Conservation (phyloP, 2,113 vertebrate species). For the Hystrix brachyura region DNA sequence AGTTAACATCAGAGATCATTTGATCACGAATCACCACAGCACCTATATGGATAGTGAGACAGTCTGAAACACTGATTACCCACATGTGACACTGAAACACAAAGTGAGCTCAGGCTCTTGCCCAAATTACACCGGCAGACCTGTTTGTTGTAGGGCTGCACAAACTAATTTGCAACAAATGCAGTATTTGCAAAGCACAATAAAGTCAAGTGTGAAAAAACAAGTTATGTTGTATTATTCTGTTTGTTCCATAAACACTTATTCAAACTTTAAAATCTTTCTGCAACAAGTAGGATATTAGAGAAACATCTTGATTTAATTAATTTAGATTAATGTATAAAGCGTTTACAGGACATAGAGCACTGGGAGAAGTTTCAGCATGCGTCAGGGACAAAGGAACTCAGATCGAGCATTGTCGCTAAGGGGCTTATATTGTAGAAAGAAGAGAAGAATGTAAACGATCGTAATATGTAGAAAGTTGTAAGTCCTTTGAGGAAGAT, state of each 20-base stretch:
- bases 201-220: background rate
- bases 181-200: background rate
- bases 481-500: background rate
- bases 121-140: background rate
- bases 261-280: slow-evolving; percentile 46
- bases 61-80: background rate
- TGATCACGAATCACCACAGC: background rate
- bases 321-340: background rate
- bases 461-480: background rate
- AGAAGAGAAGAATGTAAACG: slow-evolving; percentile 47
- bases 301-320: background rate
- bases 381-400: background rate
- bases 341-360: background rate
- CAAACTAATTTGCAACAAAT: background rate
- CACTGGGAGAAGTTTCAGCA: background rate
- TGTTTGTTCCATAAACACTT: background rate
- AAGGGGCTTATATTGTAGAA: slow-evolving; percentile 22
- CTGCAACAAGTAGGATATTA: background rate
- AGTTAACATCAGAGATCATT: background rate
- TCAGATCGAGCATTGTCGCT: background rate
- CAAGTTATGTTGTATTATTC: background rate
- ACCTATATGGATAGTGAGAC: background rate
- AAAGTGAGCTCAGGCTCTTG: background rate
- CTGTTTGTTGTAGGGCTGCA: background rate
- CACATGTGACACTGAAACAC: background rate